A percentile compares a stretch with the other conserved stretches of the same genome.
Evolutionary conservation across 2,113 vertebrate species (phyloP).

Genomic region (Myocastor coypus): DNA sequence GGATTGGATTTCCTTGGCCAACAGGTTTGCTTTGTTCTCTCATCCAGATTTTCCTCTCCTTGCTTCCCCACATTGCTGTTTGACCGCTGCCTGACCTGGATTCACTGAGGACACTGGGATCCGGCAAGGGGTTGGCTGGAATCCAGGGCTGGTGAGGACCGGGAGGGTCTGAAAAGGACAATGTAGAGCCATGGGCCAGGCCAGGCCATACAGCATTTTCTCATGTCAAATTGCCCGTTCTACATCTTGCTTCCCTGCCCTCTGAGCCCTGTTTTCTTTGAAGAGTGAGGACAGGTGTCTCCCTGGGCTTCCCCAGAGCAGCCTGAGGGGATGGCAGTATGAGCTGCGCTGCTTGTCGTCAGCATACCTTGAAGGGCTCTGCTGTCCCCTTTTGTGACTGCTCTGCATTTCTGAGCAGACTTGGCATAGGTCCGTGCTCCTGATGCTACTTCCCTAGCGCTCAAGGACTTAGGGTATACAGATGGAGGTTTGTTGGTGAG

Average conservation of each 20-base stretch:
- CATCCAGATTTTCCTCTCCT: constrained; percentile 50
- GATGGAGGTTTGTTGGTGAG: background rate
- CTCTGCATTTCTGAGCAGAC: background rate
- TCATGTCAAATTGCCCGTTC: background rate
- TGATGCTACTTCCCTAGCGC: background rate
- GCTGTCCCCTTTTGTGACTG: background rate
- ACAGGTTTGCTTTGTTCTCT: constrained; percentile 72
- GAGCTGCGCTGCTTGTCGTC: background rate
- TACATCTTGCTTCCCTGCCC: background rate
- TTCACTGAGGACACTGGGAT: constrained; percentile 16
- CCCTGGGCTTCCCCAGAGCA: background rate
- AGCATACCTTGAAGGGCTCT: background rate
- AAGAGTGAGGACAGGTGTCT: background rate
- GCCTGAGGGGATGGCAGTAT: background rate
- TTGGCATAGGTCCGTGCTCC: background rate
- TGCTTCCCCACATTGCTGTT: constrained; percentile 31
- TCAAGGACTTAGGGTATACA: background rate
- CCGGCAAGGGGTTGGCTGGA: background rate
- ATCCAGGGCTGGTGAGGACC: background rate
- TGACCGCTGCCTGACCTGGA: constrained; percentile 66
- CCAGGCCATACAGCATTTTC: background rate
- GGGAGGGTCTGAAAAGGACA: background rate
- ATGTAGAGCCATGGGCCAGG: background rate
- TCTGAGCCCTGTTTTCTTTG: background rate
- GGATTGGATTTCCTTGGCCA: constrained; percentile 63